Evolutionary conservation across 2,888 invertebrate species (phyloP).

Genomic region (Caenorhabditis wallacei): DNA sequence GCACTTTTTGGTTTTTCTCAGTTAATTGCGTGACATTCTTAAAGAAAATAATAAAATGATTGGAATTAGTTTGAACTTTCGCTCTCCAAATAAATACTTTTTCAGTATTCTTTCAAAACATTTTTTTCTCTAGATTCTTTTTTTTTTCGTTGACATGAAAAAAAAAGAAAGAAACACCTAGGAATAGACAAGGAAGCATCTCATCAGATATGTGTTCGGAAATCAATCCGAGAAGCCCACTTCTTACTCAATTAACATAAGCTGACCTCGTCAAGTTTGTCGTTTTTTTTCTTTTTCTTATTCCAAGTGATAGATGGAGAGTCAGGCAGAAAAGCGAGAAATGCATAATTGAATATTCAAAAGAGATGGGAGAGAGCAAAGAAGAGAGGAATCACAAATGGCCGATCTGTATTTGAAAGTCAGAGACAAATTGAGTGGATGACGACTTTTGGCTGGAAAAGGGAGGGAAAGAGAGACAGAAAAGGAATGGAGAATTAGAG

Average conservation of each 20-base stretch:
- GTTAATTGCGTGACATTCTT: not conserved
- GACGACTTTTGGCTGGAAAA: not conserved
- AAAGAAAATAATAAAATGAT: not conserved
- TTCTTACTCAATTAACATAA: conserved; percentile 55
- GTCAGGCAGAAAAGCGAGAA: conserved; percentile 30
- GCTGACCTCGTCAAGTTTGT: conserved; percentile 46
- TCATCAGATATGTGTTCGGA: conserved; percentile 51
- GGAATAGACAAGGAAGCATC: conserved; percentile 11
- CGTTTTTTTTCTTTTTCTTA: conserved; percentile 9
- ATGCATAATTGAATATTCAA: conserved; percentile 63
- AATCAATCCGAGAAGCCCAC: conserved; percentile 41
- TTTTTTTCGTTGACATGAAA: no score
- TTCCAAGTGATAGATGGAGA: conserved; percentile 22
- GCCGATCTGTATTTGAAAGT: conserved; percentile 43
- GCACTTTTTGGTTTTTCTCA: conserved; percentile 9
- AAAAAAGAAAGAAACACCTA: not conserved
- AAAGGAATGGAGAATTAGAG: conserved; percentile 30
- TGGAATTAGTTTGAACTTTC: conserved; percentile 1
- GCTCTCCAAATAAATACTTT: not conserved
- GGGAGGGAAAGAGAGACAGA: not conserved
- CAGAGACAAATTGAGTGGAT: not conserved
- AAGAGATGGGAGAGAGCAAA: conserved; percentile 4
- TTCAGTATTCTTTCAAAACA: not conserved
- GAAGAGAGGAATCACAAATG: conserved; percentile 51
- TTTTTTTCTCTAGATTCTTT: not conserved